These are phyloP conservation scores for Erpobdella octoculata DNA, from an alignment of 2,888 invertebrate species.

Conservation along the genomic window DNA sequence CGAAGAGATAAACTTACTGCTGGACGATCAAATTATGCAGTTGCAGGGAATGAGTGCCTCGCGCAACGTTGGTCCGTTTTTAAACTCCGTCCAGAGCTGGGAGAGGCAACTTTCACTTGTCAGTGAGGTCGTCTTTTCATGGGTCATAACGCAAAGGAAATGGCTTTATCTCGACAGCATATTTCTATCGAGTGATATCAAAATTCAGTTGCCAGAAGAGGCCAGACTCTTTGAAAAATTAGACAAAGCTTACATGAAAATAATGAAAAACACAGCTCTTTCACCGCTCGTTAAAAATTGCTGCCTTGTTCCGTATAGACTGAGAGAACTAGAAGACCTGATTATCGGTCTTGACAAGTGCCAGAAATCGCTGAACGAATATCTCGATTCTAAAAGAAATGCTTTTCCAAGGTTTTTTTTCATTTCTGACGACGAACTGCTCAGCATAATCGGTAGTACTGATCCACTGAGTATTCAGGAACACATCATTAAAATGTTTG, in stretches of 20 bases:
- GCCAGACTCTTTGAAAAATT: constrained; percentile 82
- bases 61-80: constrained; percentile 78
- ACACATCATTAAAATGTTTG: constrained; percentile 92
- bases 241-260: constrained; percentile 71
- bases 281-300: constrained; percentile 71
- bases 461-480: constrained; percentile 77
- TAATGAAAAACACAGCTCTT: constrained; percentile 78
- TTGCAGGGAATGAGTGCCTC: constrained; percentile 68
- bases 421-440: constrained; percentile 82
- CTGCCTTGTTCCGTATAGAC: constrained; percentile 66
- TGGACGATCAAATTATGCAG: constrained; percentile 83
- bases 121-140: constrained; percentile 77
- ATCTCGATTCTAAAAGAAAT: constrained; percentile 75
- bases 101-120: constrained; percentile 71
- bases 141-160: constrained; percentile 76
- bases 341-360: constrained; percentile 71
- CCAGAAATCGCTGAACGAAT: constrained; percentile 82
- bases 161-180: constrained; percentile 88
- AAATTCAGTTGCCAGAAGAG: constrained; percentile 76
- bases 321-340: constrained; percentile 61
- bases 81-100: constrained; percentile 74
- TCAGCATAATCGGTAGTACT: constrained; percentile 80
- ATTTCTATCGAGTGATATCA: constrained; percentile 79
- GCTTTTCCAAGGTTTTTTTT: constrained; percentile 82
- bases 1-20: constrained; percentile 70